phyloP scores from a whole-genome alignment of 2,888 invertebrate species.

The Drosophila pseudotalamancana region DNA sequence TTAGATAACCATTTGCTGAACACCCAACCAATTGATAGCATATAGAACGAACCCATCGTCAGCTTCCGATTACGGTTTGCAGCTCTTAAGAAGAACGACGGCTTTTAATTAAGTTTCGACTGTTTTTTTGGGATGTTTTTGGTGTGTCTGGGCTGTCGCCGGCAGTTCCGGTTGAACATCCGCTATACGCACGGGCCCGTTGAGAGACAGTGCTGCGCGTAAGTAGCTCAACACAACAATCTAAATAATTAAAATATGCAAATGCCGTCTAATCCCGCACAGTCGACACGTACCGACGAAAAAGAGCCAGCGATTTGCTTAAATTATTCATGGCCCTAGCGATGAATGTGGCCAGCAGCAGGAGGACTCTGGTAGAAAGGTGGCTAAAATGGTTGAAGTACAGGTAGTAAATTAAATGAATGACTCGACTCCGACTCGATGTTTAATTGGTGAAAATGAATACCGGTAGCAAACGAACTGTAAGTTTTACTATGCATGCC shows the following conservation, averaged over 20 bases:
- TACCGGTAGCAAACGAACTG: conserved; percentile 13
- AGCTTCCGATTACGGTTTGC: not conserved
- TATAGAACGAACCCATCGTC: not conserved
- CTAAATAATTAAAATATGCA: conserved; percentile 84
- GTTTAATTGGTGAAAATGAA: conserved; percentile 56
- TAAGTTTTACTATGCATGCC: conserved; percentile 21
- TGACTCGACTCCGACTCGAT: conserved; percentile 60
- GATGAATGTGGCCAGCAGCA: conserved; percentile 32
- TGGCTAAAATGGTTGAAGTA: conserved; percentile 3
- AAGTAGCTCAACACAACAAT: conserved; percentile 76
- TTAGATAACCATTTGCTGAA: not conserved
- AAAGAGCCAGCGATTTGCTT: conserved; percentile 76
- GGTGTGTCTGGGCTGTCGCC: conserved; percentile 44
- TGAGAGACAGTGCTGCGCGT: conserved; percentile 25
- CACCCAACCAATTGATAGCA: not conserved
- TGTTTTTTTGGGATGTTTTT: conserved; percentile 30
- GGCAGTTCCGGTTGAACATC: conserved; percentile 49
- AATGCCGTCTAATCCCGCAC: conserved; percentile 80
- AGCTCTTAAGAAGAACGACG: conserved; percentile 35
- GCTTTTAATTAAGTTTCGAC: conserved; percentile 76
- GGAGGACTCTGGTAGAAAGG: not conserved
- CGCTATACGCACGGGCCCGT: conserved; percentile 5
- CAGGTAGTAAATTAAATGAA: conserved; percentile 81
- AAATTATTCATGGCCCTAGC: conserved; percentile 81
- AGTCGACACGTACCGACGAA: conserved; percentile 71